A percentile compares a stretch with the other conserved stretches of the same genome.
Evolutionary conservation across 2,113 vertebrate species (phyloP).

Genomic region (Corydoras sp.): DNA sequence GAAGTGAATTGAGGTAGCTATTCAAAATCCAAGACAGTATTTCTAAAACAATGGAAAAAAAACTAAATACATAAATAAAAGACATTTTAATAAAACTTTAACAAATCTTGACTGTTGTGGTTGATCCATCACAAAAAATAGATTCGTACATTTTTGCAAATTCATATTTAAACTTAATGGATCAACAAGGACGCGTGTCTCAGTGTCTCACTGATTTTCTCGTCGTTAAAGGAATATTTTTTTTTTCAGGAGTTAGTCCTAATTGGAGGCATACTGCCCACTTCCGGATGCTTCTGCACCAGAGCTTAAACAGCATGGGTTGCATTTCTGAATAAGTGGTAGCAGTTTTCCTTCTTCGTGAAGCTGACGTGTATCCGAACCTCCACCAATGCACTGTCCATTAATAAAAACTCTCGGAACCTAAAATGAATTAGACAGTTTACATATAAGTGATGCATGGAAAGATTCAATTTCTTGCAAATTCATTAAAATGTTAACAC

Average conservation of each 20-base stretch:
- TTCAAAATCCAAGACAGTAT: too few species aligned
- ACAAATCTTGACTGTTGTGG: too few species aligned
- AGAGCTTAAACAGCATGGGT: constrained; percentile 56
- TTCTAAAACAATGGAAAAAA: too few species aligned
- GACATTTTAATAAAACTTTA: too few species aligned
- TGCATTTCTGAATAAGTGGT: constrained; percentile 77
- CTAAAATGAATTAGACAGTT: constrained; percentile 51
- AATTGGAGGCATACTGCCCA: constrained; percentile 43
- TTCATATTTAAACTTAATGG: not conserved
- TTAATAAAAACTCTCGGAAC: constrained; percentile 94
- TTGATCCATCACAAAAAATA: not conserved
- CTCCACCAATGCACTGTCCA: constrained; percentile 85
- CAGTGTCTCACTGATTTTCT: not conserved
- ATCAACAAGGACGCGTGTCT: not conserved
- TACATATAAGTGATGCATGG: not conserved
- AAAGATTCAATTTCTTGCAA: too few species aligned
- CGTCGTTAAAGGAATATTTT: not conserved
- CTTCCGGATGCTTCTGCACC: constrained; percentile 56
- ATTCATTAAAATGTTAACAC: not conserved
- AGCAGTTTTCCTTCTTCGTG: constrained; percentile 82
- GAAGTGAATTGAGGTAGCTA: too few species aligned
- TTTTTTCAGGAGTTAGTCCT: constrained; percentile 23
- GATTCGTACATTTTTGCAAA: not conserved
- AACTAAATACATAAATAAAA: too few species aligned
- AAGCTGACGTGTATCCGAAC: constrained; percentile 79